Percentiles rank a stretch among this genome's conserved stretches.
Evolutionary conservation across 2,797 vertebrate genomes (phyloP).

Genomic region (Myotis pilosus): DNA sequence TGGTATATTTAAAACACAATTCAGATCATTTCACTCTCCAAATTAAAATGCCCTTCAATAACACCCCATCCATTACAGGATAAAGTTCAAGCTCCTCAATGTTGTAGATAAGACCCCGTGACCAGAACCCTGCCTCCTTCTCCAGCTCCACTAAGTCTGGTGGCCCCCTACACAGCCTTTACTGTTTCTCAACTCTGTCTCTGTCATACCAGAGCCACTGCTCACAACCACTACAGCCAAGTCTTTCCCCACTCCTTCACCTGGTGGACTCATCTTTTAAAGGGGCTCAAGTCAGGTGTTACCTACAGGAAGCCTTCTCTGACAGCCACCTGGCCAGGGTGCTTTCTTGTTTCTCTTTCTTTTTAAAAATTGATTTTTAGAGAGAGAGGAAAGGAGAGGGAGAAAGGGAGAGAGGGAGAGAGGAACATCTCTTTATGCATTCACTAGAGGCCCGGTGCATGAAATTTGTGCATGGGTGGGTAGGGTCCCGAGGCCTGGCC

Average conservation of each 20-base stretch:
- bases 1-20: constrained; percentile 33
- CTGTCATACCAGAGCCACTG: neutral
- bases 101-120: neutral
- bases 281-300: neutral
- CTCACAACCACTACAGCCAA: neutral
- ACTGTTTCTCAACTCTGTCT: neutral
- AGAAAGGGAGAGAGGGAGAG: neutral
- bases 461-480: too few species aligned
- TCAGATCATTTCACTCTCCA: neutral
- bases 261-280: neutral
- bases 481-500: too few species aligned
- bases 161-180: neutral
- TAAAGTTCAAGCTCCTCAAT: constrained; percentile 23
- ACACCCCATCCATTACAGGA: neutral
- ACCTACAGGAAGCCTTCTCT: neutral
- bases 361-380: neutral
- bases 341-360: constrained; percentile 2
- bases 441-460: neutral
- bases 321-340: neutral
- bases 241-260: neutral
- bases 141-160: neutral
- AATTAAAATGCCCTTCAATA: constrained; percentile 40
- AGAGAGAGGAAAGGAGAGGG: neutral
- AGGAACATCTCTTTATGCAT: neutral
- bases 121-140: neutral